Evolutionary conservation across 1,140 invertebrate genomes (phyloP), one percentile per base, ranked within the genome.

Genomic region (Sycophaga agraensis): DNA sequence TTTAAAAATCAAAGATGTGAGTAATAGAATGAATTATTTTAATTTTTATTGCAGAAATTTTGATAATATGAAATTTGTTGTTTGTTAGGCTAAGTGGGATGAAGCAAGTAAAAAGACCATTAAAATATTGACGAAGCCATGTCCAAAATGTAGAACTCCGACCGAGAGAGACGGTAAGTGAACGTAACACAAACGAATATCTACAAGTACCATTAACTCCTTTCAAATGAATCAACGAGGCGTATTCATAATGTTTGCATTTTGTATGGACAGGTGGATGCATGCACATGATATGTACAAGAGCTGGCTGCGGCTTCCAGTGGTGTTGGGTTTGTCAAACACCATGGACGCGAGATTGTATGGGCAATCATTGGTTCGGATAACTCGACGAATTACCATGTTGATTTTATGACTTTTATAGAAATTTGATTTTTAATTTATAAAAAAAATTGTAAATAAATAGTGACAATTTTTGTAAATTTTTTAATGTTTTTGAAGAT

Each of bases 301-400:
- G 90, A 71, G 82, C 85, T 48, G 86, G 88, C 4, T 95, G 92
- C 78, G 82, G 82, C 22, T 90, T 86, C 67, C 88, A 93, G 66
- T 95, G 92, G 92, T 95, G 92, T 77, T 95, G 92, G 92, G 82
- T 94, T 9, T 95, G 92, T 73, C 90, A 93, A 77, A 88, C 86
- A 2, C 83, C 87, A 66, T 95, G 92, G 92, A 91, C 88, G 1
- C 82, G 91, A 68, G 88, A 92, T 9, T 95, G 92, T 73, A 92
- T 93, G 89, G 90, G 87, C 6, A 88, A 85, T 71, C 92, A 95
- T 76, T 95, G 92, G 92, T 95, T 95, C 77, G 91, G 89, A 55
- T 93, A 42, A 63, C 58, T 35, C 37, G 7, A 4, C n/a, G n/a
- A n/a, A n/a, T n/a, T n/a, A n/a, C n/a, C n/a, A n/a, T n/a, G n/a